phyloP scores from a whole-genome alignment of 2,888 invertebrate species.

The Nomada fucata region DNA sequence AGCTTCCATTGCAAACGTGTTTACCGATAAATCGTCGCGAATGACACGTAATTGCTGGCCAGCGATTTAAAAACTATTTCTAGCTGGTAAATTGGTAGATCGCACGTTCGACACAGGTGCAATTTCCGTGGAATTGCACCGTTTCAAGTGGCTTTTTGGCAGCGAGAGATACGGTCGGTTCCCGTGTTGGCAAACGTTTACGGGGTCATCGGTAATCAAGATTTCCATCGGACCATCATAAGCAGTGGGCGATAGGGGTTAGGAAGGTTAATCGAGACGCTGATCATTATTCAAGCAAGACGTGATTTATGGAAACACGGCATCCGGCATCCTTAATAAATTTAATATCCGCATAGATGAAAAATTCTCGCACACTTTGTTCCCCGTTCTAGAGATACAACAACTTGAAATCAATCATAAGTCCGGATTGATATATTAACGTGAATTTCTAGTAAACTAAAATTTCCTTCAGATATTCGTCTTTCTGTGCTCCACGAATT shows the following conservation, averaged over 20 bases:
- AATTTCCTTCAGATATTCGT: background rate
- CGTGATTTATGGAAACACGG: constrained; percentile 69
- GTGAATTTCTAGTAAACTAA: constrained; percentile 27
- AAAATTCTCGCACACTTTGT: constrained; percentile 9
- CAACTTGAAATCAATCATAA: background rate
- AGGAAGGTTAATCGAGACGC: constrained; percentile 43
- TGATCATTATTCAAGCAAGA: constrained; percentile 68
- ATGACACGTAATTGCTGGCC: background rate
- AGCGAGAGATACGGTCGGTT: constrained; percentile 10
- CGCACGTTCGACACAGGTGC: background rate
- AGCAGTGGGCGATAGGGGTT: constrained; percentile 43
- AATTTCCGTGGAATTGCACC: background rate
- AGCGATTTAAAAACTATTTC: background rate
- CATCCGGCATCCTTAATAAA: constrained; percentile 47
- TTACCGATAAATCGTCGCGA: background rate
- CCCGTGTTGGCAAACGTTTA: constrained; percentile 36
- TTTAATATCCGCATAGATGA: no score
- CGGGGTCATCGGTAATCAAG: constrained; percentile 45
- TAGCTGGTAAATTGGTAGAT: background rate
- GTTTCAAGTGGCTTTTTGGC: constrained; percentile 32
- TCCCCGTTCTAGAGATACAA: background rate
- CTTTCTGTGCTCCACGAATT: background rate
- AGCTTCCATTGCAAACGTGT: background rate
- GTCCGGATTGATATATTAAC: constrained; percentile 22
- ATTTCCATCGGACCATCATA: constrained; percentile 43